Conservation (phyloP, 2,113 vertebrate species). For the Oreocharis arfaki region DNA sequence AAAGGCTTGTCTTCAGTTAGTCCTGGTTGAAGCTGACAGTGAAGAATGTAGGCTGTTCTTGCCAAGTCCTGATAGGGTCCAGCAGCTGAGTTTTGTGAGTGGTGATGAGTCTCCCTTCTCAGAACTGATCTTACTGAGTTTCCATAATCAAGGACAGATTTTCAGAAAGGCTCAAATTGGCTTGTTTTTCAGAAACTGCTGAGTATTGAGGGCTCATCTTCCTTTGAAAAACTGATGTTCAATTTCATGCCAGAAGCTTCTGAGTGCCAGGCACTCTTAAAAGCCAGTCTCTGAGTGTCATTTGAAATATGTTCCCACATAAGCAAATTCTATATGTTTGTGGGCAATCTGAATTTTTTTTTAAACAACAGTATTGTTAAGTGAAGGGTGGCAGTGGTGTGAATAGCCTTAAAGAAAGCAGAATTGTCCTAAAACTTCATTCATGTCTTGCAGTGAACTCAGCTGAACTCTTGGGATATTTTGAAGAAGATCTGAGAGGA, state of each 20-base stretch:
- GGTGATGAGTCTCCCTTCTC: background rate
- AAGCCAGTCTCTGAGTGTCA: background rate
- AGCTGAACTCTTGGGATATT: background rate
- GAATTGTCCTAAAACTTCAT: background rate
- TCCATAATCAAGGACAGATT: background rate
- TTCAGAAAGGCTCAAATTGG: background rate
- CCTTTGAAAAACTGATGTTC: background rate
- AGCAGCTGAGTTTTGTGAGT: background rate
- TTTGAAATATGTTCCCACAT: background rate
- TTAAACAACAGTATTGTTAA: background rate
- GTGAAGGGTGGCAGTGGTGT: background rate
- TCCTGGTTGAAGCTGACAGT: conserved; percentile 54
- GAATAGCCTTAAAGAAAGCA: background rate
- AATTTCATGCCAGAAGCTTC: background rate
- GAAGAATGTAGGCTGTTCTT: conserved; percentile 18
- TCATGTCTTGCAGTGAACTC: background rate
- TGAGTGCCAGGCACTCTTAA: background rate
- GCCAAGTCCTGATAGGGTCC: conserved; percentile 48
- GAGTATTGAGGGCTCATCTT: background rate
- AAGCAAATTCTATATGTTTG: background rate
- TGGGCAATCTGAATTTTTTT: background rate
- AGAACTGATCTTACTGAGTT: background rate
- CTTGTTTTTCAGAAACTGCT: background rate
- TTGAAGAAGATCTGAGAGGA: background rate
- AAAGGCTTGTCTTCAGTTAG: conserved; percentile 37